These are phyloP conservation scores for Saccopteryx leptura DNA, from an alignment of 2,113 vertebrate genomes.

Conservation along the genomic window DNA sequence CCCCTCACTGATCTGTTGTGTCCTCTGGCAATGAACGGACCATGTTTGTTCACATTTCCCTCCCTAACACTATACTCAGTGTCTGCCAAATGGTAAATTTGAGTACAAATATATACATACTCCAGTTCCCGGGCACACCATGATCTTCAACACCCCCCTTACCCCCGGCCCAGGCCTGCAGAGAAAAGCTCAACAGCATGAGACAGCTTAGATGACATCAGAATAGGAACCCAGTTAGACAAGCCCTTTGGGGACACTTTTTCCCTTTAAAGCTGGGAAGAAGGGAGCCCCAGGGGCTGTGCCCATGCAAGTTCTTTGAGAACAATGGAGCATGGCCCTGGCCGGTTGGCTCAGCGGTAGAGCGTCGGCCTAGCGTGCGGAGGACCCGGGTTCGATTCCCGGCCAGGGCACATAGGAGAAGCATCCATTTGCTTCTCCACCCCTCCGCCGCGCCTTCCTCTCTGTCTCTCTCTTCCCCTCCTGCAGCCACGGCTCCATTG, in stretches of 20 bases:
- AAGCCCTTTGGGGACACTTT: not conserved
- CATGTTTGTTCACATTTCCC: not conserved
- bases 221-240: not conserved
- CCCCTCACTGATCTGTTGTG: not conserved
- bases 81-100: not conserved
- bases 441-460: too few relatives aligned
- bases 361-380: too few relatives aligned
- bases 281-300: not conserved
- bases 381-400: too few relatives aligned
- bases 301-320: not conserved
- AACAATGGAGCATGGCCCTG: not conserved
- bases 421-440: too few relatives aligned
- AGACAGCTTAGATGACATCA: not conserved
- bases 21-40: not conserved
- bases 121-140: not conserved
- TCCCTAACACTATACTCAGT: not conserved
- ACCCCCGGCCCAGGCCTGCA: not conserved
- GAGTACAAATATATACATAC: not conserved
- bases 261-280: not conserved
- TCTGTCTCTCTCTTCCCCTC: too few relatives aligned
- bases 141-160: not conserved
- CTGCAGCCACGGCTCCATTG: too few relatives aligned
- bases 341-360: too few relatives aligned
- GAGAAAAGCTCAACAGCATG: not conserved
- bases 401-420: too few relatives aligned